These are phyloP conservation scores for Xenopus laevis DNA, from an alignment of 2,113 vertebrate species.

Conservation along the genomic window DNA sequence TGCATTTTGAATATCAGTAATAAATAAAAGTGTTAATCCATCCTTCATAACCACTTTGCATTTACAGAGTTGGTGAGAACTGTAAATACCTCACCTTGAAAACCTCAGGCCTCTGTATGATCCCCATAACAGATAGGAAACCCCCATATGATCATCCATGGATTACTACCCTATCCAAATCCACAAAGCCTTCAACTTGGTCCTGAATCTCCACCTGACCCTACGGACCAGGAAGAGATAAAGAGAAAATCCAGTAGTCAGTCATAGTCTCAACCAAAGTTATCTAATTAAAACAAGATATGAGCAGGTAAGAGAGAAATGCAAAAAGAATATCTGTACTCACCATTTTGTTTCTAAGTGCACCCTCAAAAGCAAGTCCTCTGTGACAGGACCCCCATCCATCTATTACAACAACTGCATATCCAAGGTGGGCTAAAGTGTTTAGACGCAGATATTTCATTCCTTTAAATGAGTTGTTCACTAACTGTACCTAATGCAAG, in stretches of 20 bases:
- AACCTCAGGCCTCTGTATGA: constrained; percentile 86
- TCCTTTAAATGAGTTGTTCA: constrained; percentile 96
- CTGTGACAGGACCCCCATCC: constrained; percentile 91
- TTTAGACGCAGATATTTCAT: constrained; percentile 94
- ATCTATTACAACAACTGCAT: constrained; percentile 92
- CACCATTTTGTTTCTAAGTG: constrained; percentile 96
- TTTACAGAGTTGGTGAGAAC: no score
- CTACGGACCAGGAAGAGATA: neutral
- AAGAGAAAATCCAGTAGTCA: neutral
- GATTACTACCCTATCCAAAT: constrained; percentile 89
- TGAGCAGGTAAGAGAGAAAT: no score
- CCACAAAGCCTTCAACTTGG: constrained; percentile 95
- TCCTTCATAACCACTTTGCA: no score
- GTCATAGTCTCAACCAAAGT: neutral
- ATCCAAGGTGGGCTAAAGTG: constrained; percentile 89
- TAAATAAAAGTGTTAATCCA: no score
- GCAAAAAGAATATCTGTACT: neutral
- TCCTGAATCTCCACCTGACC: constrained; percentile 96
- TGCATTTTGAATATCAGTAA: no score
- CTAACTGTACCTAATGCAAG: constrained; percentile 82
- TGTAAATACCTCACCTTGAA: constrained; percentile 78
- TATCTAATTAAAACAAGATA: no score
- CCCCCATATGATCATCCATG: constrained; percentile 96
- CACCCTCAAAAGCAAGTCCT: constrained; percentile 91
- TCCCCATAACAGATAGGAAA: constrained; percentile 94